Evolutionary conservation across 2,797 vertebrate species (phyloP), one percentile per base, ranked within the genome.

Genomic region (Pseudochromis fuscus): DNA sequence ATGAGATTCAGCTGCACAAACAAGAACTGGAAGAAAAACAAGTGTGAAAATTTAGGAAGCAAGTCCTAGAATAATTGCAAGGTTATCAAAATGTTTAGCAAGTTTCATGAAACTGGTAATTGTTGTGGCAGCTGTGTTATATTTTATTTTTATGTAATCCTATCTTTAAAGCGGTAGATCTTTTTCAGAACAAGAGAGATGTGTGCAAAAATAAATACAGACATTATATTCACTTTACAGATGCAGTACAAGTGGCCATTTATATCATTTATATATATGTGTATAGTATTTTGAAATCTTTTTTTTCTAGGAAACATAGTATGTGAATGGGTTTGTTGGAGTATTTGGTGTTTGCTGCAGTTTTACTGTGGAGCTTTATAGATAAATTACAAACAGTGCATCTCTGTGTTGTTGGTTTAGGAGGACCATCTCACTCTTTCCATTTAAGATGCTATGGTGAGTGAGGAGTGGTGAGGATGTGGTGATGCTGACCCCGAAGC

Each of bases 401-500:
- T 18, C 16, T 53, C 19, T 28, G 16, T 11, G 16, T 24, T 46
- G 30, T 48, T 6, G 1, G 7, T 33, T 38, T 16, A 16, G 33
- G 15, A 38, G 24, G 19, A 21, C 6, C 4, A 3, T 15, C 7
- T 6, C 24, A 21, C 25, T n/a, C 8, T 67, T 38, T 37, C 38
- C 5, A n/a, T 65, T 18, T 33, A 35, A 49, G 10, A 35, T 24
- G 0, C 21, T 24, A 4, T 6, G n/a, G 18, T 8, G 18, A 42
- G 38, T 13, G 6, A 4, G 24, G 18, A 40, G 10, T 25, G 19
- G 18, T 45, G 44, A 19, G 27, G 19, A 18, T 19, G 18, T 30
- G 49, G n/a, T n/a, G n/a, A n/a, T n/a, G n/a, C n/a, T n/a, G 31
- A 72, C 40, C n/a, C 64, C 19, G 7, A 65, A 60, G 38, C 28